Base-by-base conservation (phyloP, 2,888 invertebrate species). In the Bellardia bayeri region DNA sequence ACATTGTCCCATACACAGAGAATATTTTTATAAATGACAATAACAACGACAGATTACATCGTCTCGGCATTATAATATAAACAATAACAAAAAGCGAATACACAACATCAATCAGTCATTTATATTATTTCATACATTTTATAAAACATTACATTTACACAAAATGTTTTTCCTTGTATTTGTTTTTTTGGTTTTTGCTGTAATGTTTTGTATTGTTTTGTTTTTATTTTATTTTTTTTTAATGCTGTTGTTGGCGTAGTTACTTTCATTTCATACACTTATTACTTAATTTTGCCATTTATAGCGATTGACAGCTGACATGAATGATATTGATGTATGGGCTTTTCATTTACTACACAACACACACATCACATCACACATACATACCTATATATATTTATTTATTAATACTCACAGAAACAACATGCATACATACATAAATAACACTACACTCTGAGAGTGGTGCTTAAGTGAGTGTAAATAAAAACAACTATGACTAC, bases 291-390 rank as follows among this genome's bases (percentile, higher is more conserved):
- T 83, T 83, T 56, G 61, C 54, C 54, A 76, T 63, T 63, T 76
- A 63, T 76, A 71, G 63, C 33, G 69, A 83, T 45, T 83, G 82
- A 63, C 82, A 83, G 76, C 40, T 83, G 76, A 76, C 76, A 76
- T 76, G 76, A 76, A 61, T 45, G 69, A 63, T 69, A 76, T 76
- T 83, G 76, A 83, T 83, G 42, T 45, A 71, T 71, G 63, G 58
- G 51, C 37, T 83, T 76, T 83, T 83, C 7, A 69, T 76, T 63
- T 74, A 37, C 56, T 42, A n/a, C 69, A 68, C 37, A 6, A 13
- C 54, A 78, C 14, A 30, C 23, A 6, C 54, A 6, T n/a, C 54
- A 68, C 14, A 30, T 5, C 54, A 76, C 7, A 13, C 9, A 37
- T 33, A 61, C 61, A 75, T 7, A 11, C 16, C 16, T 54, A 37